phyloP scores from a whole-genome alignment of 2,797 vertebrate genomes.

The Antennarius maculatus region DNA sequence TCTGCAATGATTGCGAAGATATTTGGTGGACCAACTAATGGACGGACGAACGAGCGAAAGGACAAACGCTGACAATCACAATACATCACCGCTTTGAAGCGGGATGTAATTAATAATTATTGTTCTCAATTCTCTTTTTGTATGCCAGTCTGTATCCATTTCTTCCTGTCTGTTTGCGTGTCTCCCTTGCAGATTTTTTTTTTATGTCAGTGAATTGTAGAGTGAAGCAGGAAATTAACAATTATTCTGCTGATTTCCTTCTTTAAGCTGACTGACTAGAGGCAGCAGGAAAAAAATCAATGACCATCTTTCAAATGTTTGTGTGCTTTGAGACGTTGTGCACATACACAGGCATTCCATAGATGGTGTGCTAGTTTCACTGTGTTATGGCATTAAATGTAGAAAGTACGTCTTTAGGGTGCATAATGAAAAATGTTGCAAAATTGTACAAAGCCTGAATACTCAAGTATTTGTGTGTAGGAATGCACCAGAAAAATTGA shows the following conservation, averaged over 20 bases:
- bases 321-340: slow-evolving; percentile 16
- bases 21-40: too few relatives aligned
- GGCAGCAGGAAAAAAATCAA: slow-evolving; percentile 50
- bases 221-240: slow-evolving; percentile 70
- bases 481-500: too few relatives aligned
- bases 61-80: not conserved
- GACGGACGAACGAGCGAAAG: too few relatives aligned
- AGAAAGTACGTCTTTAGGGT: too few relatives aligned
- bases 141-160: slow-evolving; percentile 32
- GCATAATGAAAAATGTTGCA: too few relatives aligned
- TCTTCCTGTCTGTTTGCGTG: slow-evolving; percentile 39
- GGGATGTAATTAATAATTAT: slow-evolving; percentile 72
- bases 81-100: slow-evolving; percentile 11
- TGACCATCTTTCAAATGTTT: slow-evolving; percentile 38
- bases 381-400: not conserved
- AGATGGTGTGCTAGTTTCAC: slow-evolving; percentile 1
- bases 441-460: too few relatives aligned
- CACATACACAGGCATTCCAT: not conserved
- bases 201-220: slow-evolving; percentile 45
- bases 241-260: slow-evolving; percentile 61
- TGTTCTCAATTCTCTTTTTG: slow-evolving; percentile 37
- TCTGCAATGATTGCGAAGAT: too few relatives aligned
- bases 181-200: slow-evolving; percentile 51
- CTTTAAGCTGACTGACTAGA: slow-evolving; percentile 30
- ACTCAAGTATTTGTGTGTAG: too few relatives aligned